Percentiles rank a stretch among this genome's conserved stretches.
These are phyloP conservation scores for Poeciliopsis gracilis DNA, from an alignment of 2,797 vertebrate genomes.

Conservation along the genomic window DNA sequence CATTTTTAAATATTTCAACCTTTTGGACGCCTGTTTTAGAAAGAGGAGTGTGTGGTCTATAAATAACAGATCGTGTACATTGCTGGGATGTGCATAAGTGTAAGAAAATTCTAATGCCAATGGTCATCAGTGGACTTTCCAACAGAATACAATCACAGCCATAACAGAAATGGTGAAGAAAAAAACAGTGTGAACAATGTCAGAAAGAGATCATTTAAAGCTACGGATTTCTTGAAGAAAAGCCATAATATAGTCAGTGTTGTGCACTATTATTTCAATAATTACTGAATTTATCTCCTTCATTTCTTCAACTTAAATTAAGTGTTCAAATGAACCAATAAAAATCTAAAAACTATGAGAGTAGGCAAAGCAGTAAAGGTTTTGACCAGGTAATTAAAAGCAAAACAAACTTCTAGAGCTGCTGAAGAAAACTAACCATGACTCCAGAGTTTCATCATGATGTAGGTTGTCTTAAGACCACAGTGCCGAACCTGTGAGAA, in stretches of 20 bases:
- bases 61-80: background rate
- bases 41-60: background rate
- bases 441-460: slow-evolving; percentile 23
- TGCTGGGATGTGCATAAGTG: background rate
- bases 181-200: background rate
- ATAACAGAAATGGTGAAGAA: background rate
- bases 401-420: background rate
- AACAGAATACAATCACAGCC: background rate
- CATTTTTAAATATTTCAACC: background rate
- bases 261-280: background rate
- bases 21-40: background rate
- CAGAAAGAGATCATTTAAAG: background rate
- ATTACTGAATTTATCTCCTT: background rate
- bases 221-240: background rate
- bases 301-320: background rate
- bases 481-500: slow-evolving; percentile 34
- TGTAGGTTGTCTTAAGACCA: slow-evolving; percentile 30
- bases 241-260: background rate
- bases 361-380: background rate
- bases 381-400: background rate
- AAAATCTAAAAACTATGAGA: background rate
- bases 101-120: background rate
- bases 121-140: background rate
- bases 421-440: slow-evolving; percentile 13
- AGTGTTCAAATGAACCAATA: background rate